Conservation (phyloP, 2,797 vertebrate species). For the Chiroxiphia lanceolata region DNA sequence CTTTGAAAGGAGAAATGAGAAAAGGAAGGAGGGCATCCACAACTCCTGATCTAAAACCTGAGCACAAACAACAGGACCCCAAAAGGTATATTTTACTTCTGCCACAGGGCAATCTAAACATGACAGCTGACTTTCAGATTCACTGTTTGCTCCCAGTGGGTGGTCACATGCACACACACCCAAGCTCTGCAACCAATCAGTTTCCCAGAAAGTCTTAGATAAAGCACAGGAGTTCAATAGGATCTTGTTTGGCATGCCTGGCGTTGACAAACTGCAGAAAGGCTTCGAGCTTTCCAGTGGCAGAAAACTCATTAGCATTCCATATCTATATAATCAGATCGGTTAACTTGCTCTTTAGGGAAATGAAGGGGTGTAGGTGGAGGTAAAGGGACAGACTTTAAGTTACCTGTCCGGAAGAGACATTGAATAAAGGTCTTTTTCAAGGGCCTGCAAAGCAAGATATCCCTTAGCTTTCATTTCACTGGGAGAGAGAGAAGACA, state of each 20-base stretch:
- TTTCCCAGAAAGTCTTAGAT: background rate
- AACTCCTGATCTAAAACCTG: background rate
- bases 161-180: background rate
- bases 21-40: background rate
- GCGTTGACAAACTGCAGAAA: background rate
- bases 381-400: background rate
- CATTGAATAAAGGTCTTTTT: slow-evolving; percentile 81
- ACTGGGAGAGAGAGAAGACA: slow-evolving; percentile 56
- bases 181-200: background rate
- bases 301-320: background rate
- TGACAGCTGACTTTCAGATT: background rate
- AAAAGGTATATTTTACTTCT: background rate
- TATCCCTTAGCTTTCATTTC: slow-evolving; percentile 80
- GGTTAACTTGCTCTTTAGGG: background rate
- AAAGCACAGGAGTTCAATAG: background rate
- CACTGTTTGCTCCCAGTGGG: background rate
- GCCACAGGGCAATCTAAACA: background rate
- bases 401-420: slow-evolving; percentile 77
- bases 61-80: background rate
- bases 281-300: background rate
- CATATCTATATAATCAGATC: background rate
- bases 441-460: slow-evolving; percentile 76
- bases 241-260: background rate
- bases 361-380: background rate
- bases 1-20: background rate